Evolutionary conservation across 2,888 invertebrate species (phyloP).

Genomic region (Orthosia cruda): DNA sequence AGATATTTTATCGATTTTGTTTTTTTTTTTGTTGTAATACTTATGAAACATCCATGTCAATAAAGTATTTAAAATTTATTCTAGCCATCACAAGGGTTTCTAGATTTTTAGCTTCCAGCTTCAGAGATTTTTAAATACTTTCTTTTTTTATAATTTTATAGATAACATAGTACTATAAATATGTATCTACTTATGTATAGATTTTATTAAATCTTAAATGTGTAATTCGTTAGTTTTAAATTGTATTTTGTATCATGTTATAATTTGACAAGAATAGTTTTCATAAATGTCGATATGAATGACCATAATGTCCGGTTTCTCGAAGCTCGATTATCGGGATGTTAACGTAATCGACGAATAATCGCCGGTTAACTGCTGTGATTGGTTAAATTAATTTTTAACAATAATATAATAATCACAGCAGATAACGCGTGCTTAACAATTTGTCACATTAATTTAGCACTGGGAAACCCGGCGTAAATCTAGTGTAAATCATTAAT

Average conservation of each 20-base stretch:
- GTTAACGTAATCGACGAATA: too few species aligned
- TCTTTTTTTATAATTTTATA: constrained; percentile 35
- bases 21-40: neutral
- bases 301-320: neutral
- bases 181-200: constrained; percentile 32
- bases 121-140: constrained; percentile 22
- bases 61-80: constrained; percentile 12
- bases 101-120: constrained; percentile 11
- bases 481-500: constrained; percentile 53
- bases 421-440: too few species aligned
- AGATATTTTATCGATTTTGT: neutral
- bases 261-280: constrained; percentile 38
- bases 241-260: constrained; percentile 40
- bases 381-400: too few species aligned
- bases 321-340: too few species aligned
- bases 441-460: too few species aligned
- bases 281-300: constrained; percentile 34
- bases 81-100: constrained; percentile 24
- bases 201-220: constrained; percentile 35
- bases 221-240: constrained; percentile 48
- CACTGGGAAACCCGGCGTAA: neutral
- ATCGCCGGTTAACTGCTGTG: too few species aligned
- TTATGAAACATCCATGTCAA: constrained; percentile 3
- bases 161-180: constrained; percentile 38
- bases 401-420: too few species aligned